Evolutionary conservation across 2,888 invertebrate genomes (phyloP).

Genomic region (Sabatieria punctata): DNA sequence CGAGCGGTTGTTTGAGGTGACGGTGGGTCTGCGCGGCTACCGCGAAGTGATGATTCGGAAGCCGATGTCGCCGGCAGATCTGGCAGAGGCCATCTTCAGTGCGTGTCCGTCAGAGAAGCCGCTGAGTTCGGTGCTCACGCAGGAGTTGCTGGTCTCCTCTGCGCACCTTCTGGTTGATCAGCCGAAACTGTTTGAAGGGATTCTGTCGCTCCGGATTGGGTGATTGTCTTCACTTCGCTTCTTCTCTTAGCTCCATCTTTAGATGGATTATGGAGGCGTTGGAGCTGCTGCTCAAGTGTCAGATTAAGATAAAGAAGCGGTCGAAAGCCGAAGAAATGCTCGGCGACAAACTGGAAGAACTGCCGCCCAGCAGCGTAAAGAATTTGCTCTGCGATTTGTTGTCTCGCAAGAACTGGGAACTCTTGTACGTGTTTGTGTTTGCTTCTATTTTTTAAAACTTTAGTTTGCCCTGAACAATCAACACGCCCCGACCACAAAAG

Average conservation of each 20-base stretch:
- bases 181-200: conserved; percentile 84
- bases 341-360: too few relatives aligned
- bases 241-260: not conserved
- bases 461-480: too few relatives aligned
- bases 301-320: too few relatives aligned
- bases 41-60: conserved; percentile 89
- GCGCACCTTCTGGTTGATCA: conserved; percentile 78
- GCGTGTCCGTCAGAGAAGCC: conserved; percentile 61
- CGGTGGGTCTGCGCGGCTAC: conserved; percentile 80
- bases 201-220: conserved; percentile 59
- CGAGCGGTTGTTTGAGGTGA: conserved; percentile 41
- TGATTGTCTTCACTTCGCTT: conserved; percentile 26
- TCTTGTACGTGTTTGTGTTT: too few relatives aligned
- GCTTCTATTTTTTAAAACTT: too few relatives aligned
- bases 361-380: too few relatives aligned
- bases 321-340: too few relatives aligned
- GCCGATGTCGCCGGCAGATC: conserved; percentile 88
- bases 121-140: conserved; percentile 75
- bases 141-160: conserved; percentile 66
- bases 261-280: not conserved
- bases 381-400: too few relatives aligned
- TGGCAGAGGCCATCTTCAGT: conserved; percentile 69
- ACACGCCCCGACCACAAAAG: too few relatives aligned
- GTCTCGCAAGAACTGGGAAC: too few relatives aligned
- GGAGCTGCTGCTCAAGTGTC: not conserved